Evolutionary conservation across 1,140 invertebrate species (phyloP).

Genomic region (Lasioglossum baleicum): DNA sequence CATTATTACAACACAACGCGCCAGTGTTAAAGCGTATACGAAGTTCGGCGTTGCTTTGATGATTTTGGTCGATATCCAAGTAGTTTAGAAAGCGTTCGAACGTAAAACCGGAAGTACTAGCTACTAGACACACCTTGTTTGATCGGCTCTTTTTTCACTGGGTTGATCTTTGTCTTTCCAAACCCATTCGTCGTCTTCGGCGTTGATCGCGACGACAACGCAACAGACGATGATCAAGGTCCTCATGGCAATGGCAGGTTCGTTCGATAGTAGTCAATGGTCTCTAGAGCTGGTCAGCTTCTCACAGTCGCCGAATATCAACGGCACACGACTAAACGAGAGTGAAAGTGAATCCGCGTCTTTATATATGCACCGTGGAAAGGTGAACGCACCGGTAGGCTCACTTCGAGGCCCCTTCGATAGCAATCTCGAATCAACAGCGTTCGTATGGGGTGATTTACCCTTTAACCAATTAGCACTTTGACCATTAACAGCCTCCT

Average conservation of each 20-base stretch:
- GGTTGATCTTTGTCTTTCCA: conserved; percentile 68
- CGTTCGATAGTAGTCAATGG: background rate
- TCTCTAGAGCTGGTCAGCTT: background rate
- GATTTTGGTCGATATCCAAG: too few relatives aligned
- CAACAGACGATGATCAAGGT: background rate
- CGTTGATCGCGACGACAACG: background rate
- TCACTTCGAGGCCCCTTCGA: conserved; percentile 59
- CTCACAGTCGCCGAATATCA: conserved; percentile 38
- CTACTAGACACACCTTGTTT: conserved; percentile 37
- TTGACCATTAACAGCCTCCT: too few relatives aligned
- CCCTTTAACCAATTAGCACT: background rate
- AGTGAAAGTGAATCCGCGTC: conserved; percentile 67
- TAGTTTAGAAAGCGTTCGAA: too few relatives aligned
- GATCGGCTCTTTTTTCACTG: conserved; percentile 12
- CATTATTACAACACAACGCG: too few relatives aligned
- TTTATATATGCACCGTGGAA: conserved; percentile 66
- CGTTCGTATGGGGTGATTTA: conserved; percentile 11
- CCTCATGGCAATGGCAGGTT: conserved; percentile 25
- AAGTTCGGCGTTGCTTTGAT: too few relatives aligned
- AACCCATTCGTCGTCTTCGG: conserved; percentile 72
- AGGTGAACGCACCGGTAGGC: conserved; percentile 54
- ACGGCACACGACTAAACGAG: conserved; percentile 66
- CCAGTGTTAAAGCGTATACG: too few relatives aligned
- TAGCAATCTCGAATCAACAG: conserved; percentile 34
- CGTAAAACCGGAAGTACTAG: background rate